Evolutionary conservation across 2,888 invertebrate species (phyloP), one percentile per base, ranked within the genome.

Genomic region (Tyria jacobaeae): DNA sequence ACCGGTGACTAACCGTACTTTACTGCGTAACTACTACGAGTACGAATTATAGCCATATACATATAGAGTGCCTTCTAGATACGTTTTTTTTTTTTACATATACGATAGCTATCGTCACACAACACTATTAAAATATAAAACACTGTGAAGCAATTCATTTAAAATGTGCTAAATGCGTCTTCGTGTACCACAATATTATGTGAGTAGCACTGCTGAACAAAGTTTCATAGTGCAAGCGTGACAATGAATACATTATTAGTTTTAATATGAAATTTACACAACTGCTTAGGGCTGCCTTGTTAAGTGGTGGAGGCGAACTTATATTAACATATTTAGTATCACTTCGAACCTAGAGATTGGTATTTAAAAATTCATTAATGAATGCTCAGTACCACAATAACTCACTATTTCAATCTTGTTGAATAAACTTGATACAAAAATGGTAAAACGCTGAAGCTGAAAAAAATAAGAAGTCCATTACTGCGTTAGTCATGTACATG

Each of bases 151-250:
- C 37, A 49, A 39, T 21, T 21, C 41, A 51, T 37, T n/a, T 41
- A 27, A 51, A 44, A 73, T 74, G 64, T 66, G 61, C 68, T 56
- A 59, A 62, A 60, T 57, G 47, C 62, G 17, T 62, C 57, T 55
- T 54, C 27, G 59, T 64, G 10, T 35, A 60, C 53, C 60, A 53
- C 68, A 68, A 54, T 37, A 57, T 50, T 50, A 54, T 41, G 49
- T 25, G 9, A 34, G 21, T 15, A 53, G 21, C n/a, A 58, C 49
- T 68, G 77, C 77, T 81, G 81, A 61, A 65, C 59, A 73, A 79
- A 82, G 84, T 81, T 82, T 75, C 81, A 78, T 78, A 81, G 83
- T 81, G 77, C 73, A 65, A 63, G 74, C 76, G 71, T 76, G 75
- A 57, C 76, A 62, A n/a, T 61, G 75, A 73, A 76, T 75, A 76